A percentile compares a stretch with the other conserved stretches of the same genome.
Evolutionary conservation across 1,140 invertebrate species (phyloP).

Genomic region (Carposina sasakii): DNA sequence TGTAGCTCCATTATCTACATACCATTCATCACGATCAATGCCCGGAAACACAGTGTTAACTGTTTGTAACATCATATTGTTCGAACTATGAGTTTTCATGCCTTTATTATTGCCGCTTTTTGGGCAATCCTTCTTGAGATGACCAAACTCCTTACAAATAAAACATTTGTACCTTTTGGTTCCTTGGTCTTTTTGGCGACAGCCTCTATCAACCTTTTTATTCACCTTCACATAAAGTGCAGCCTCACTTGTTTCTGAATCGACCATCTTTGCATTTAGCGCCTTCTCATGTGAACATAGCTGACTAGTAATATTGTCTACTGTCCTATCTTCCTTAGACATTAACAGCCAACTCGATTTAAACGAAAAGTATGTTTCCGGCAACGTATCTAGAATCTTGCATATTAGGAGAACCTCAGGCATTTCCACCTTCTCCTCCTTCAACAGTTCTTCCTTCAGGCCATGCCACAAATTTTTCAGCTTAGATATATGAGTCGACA

Average conservation of each 20-base stretch:
- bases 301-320: slow-evolving; percentile 17
- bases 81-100: not conserved
- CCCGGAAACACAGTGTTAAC: not conserved
- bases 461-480: slow-evolving; percentile 16
- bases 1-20: slow-evolving; percentile 16
- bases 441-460: slow-evolving; percentile 8
- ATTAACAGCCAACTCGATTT: slow-evolving; percentile 20
- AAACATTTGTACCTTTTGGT: slow-evolving; percentile 10
- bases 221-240: not conserved
- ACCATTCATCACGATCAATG: slow-evolving; percentile 8
- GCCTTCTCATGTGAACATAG: slow-evolving; percentile 18
- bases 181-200: not conserved
- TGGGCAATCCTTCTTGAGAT: slow-evolving; percentile 13
- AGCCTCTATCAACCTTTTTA: not conserved
- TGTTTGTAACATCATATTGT: not conserved
- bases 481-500: slow-evolving; percentile 17
- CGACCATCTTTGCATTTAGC: not conserved
- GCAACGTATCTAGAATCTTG: slow-evolving; percentile 16
- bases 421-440: slow-evolving; percentile 7
- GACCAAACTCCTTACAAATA: no score
- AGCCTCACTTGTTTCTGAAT: not conserved
- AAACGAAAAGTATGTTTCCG: slow-evolving; percentile 16
- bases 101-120: not conserved
- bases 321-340: slow-evolving; percentile 11
- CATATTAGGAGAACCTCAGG: slow-evolving; percentile 21